These are phyloP conservation scores for Coregonus suidteri DNA, from an alignment of 2,797 vertebrate species.

Conservation along the genomic window DNA sequence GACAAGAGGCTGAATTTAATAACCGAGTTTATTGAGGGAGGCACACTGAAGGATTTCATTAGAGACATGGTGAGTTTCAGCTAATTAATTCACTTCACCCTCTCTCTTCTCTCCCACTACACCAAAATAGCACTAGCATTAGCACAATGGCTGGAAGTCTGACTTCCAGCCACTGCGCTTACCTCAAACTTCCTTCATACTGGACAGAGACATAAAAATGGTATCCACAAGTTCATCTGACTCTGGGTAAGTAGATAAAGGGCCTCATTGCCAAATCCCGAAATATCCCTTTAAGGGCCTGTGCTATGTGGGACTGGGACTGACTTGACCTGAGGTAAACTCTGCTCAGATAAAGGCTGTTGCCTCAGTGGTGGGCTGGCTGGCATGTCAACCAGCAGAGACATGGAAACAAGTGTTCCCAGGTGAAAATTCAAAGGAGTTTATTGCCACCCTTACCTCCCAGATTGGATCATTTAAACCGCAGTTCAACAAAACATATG, in stretches of 20 bases:
- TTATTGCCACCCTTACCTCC: background rate
- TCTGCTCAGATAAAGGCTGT: constrained; percentile 33
- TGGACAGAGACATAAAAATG: too few relatives aligned
- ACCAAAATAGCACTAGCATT: constrained; percentile 19
- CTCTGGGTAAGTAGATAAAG: too few relatives aligned
- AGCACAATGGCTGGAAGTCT: too few relatives aligned
- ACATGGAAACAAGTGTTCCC: constrained; percentile 62
- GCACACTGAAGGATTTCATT: constrained; percentile 92
- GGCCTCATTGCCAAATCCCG: too few relatives aligned
- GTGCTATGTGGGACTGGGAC: constrained; percentile 22
- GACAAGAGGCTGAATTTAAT: constrained; percentile 93
- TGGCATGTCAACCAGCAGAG: constrained; percentile 42
- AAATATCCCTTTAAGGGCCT: too few relatives aligned
- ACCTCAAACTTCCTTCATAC: too few relatives aligned
- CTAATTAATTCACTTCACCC: constrained; percentile 22
- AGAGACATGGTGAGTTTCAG: constrained; percentile 80
- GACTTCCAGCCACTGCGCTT: too few relatives aligned
- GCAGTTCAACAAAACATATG: background rate
- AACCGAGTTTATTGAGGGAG: constrained; percentile 92
- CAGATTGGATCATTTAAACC: constrained; percentile 1
- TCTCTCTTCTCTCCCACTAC: constrained; percentile 16
- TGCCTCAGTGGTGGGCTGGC: constrained; percentile 30
- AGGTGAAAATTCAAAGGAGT: constrained; percentile 45
- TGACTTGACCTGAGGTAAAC: constrained; percentile 61
- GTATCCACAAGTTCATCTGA: too few relatives aligned